These are phyloP conservation scores for Antechinus stuartii DNA, from an alignment of 2,113 vertebrate species.

Conservation along the genomic window DNA sequence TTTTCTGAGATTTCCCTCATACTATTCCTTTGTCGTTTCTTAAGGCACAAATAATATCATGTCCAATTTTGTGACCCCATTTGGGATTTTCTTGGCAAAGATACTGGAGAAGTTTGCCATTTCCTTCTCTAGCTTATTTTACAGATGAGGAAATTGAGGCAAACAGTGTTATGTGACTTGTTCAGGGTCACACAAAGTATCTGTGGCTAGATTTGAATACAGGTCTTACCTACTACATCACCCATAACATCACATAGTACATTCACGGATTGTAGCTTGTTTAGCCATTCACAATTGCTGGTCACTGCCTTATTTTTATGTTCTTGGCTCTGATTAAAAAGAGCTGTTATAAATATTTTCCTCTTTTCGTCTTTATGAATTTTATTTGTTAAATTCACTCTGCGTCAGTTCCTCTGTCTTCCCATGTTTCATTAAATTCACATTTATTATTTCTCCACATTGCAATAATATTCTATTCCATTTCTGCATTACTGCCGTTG, in stretches of 20 bases:
- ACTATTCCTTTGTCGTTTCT: not conserved
- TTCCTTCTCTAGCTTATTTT: too few species aligned
- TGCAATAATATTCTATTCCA: not conserved
- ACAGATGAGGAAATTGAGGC: too few species aligned
- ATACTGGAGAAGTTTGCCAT: too few species aligned
- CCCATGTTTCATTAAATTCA: not conserved
- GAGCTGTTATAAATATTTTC: not conserved
- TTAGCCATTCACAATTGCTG: not conserved
- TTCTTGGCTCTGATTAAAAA: not conserved
- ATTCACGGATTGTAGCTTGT: not conserved
- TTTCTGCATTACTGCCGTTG: not conserved
- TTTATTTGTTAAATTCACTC: not conserved
- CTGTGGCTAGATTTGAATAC: too few species aligned
- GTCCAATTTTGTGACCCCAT: too few species aligned
- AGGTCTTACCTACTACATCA: too few species aligned
- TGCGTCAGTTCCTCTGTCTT: not conserved
- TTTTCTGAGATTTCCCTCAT: not conserved
- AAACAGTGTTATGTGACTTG: too few species aligned
- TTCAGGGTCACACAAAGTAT: too few species aligned
- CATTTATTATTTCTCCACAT: not conserved
- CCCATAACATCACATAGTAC: too few species aligned
- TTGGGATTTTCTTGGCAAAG: too few species aligned
- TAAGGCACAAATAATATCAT: not conserved
- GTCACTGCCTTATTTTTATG: not conserved
- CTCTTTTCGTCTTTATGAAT: not conserved